Percentiles rank a stretch among this genome's conserved stretches.
phyloP scores from a whole-genome alignment of 2,888 invertebrate genomes.

The Dermolepida albohirtum region DNA sequence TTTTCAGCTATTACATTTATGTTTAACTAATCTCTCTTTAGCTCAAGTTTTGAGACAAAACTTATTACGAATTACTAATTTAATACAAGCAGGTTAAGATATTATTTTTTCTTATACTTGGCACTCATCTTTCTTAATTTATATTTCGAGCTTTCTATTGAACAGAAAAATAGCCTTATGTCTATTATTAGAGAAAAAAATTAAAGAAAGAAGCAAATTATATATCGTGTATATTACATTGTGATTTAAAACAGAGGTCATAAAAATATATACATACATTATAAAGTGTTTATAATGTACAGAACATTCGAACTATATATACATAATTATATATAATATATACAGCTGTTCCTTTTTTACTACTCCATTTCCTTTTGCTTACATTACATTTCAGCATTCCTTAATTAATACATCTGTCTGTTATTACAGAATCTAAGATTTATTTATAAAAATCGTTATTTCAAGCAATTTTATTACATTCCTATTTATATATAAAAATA shows the following conservation, averaged over 20 bases:
- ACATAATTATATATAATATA: not conserved
- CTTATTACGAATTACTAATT: not conserved
- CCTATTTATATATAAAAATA: no score
- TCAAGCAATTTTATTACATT: no score
- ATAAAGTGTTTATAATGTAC: conserved; percentile 26
- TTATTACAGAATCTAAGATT: not conserved
- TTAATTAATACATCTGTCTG: not conserved
- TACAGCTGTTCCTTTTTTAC: conserved; percentile 22
- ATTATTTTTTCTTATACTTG: no score
- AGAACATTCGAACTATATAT: not conserved
- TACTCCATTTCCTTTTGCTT: conserved; percentile 12
- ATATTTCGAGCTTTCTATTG: conserved; percentile 24
- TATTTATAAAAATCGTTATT: no score
- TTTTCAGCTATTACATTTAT: no score
- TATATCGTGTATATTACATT: conserved; percentile 23
- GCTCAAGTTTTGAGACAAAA: no score
- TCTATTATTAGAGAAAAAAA: conserved; percentile 7
- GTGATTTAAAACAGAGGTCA: conserved; percentile 27
- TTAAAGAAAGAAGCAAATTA: conserved; percentile 2
- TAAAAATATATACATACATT: conserved; percentile 2
- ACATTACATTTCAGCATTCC: conserved; percentile 10
- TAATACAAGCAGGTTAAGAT: no score
- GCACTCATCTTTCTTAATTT: conserved; percentile 16
- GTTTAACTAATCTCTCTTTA: no score
- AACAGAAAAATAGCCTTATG: conserved; percentile 28